A percentile compares a stretch with the other conserved stretches of the same genome.
phyloP scores from a whole-genome alignment of 2,113 vertebrate genomes.

The Phodopus roborovskii region DNA sequence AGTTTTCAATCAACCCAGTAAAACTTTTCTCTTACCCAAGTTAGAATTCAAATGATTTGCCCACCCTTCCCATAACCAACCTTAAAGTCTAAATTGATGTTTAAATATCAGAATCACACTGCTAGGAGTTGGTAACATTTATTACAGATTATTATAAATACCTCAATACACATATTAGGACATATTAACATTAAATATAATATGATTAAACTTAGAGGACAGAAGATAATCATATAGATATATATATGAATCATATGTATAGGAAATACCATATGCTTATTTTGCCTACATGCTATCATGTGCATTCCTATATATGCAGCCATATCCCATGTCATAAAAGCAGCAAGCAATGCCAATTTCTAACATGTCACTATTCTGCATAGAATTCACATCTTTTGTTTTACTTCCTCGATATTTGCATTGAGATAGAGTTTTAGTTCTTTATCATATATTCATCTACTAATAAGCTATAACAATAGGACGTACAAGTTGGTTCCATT shows the following conservation, averaged over 20 bases:
- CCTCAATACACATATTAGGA: not conserved
- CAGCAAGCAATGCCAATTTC: not conserved
- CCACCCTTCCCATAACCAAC: not conserved
- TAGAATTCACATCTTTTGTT: not conserved
- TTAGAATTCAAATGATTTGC: constrained; percentile 45
- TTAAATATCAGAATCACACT: not conserved
- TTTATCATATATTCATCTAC: not conserved
- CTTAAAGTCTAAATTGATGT: not conserved
- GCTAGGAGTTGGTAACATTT: not conserved
- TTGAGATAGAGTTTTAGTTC: not conserved
- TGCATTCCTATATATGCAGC: not conserved
- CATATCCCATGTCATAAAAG: not conserved
- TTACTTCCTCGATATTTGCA: not conserved
- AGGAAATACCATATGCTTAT: not conserved
- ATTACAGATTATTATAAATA: not conserved
- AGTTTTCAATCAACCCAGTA: constrained; percentile 50
- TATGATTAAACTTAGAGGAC: not conserved
- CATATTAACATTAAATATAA: not conserved
- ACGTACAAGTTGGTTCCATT: not conserved
- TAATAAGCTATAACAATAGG: not conserved
- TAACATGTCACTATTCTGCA: not conserved
- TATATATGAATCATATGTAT: not conserved
- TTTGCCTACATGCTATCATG: not conserved
- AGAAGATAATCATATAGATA: not conserved
- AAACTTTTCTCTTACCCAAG: not conserved